These are phyloP conservation scores for Stratiomys singularior DNA, from an alignment of 2,888 invertebrate genomes.

Conservation along the genomic window DNA sequence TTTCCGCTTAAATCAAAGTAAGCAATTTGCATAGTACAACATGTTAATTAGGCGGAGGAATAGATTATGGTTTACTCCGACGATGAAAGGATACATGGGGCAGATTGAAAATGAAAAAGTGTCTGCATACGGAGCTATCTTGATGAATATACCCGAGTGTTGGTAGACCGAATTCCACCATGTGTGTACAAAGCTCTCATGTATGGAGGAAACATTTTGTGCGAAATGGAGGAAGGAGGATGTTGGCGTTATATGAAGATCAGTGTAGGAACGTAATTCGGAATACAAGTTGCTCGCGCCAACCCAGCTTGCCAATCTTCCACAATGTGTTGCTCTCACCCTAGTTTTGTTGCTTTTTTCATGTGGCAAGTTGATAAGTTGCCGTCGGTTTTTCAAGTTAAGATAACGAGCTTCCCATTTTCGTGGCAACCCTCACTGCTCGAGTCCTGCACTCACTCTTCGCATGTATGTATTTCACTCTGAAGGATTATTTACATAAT, in stretches of 20 bases:
- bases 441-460: constrained; percentile 1
- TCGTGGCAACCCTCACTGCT: neutral
- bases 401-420: constrained; percentile 36
- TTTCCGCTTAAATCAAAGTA: constrained; percentile 52
- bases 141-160: neutral
- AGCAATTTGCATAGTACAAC: constrained; percentile 52
- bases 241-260: neutral
- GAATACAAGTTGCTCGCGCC: neutral
- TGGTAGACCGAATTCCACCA: neutral
- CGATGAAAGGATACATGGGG: neutral
- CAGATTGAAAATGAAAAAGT: constrained; percentile 25
- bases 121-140: constrained; percentile 21
- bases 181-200: constrained; percentile 4
- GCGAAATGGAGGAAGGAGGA: too few species aligned
- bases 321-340: constrained; percentile 1
- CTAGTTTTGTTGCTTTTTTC: constrained; percentile 29
- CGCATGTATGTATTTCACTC: neutral
- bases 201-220: neutral
- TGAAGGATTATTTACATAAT: constrained; percentile 43
- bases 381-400: constrained; percentile 43
- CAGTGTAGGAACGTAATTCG: neutral
- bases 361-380: constrained; percentile 43
- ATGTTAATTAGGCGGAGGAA: constrained; percentile 50
- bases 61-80: constrained; percentile 37
- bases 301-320: neutral